phyloP scores from a whole-genome alignment of 2,797 vertebrate genomes.

The Limosa lapponica region DNA sequence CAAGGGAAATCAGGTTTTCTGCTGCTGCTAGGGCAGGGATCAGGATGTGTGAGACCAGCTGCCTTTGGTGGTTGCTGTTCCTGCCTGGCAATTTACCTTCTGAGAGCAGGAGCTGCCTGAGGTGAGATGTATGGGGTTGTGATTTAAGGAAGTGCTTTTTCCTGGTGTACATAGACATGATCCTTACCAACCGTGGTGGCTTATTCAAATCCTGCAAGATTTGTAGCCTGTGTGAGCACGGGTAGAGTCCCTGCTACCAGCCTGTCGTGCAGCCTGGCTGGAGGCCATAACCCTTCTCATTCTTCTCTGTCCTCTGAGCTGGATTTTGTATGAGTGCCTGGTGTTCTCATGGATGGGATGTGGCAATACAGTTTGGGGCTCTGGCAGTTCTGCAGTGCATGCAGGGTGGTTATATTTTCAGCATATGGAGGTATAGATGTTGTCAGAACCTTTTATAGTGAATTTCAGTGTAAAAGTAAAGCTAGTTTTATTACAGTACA shows the following conservation, averaged over 20 bases:
- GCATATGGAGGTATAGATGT: neutral
- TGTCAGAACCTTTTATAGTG: neutral
- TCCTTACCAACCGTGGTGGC: neutral
- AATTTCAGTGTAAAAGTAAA: neutral
- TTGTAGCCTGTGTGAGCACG: neutral
- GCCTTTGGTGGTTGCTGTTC: neutral
- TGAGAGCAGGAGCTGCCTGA: neutral
- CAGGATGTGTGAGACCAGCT: neutral
- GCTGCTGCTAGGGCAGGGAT: neutral
- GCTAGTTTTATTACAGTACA: neutral
- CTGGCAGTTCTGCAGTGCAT: neutral
- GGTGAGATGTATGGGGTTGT: neutral
- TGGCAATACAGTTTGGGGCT: neutral
- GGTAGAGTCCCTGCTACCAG: neutral
- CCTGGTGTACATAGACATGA: neutral
- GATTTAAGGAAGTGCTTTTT: neutral
- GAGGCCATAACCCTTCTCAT: neutral
- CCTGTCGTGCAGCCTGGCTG: neutral
- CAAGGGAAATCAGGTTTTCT: conserved; percentile 16
- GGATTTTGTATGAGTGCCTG: neutral
- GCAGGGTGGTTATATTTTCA: neutral
- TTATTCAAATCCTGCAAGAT: neutral
- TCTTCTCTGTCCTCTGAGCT: neutral
- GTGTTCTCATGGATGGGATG: neutral
- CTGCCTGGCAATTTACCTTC: neutral